Base-by-base conservation (phyloP, 2,888 invertebrate genomes). In the Axea sp. region DNA sequence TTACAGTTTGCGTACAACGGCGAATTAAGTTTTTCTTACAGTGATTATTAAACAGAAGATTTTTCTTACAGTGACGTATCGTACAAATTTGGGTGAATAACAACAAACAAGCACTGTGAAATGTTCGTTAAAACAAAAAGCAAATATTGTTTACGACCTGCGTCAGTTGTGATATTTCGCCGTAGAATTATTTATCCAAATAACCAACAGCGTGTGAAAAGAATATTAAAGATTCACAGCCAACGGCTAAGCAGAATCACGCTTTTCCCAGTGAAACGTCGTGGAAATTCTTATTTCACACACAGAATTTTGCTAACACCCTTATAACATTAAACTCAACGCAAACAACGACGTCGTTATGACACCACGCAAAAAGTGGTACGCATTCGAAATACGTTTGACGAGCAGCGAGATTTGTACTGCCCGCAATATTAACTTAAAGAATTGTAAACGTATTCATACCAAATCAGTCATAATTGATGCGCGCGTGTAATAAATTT, bases 181-280 rank as follows among this genome's bases (percentile, higher is more conserved):
- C n/a, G n/a, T n/a, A 75, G 67, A 67, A 75, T 76, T 45, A 41
- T 64, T 31, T 64, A 55, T 69, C 62, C 51, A 65, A 73, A 78
- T 78, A 76, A 75, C 73, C 73, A 72, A 73, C 72, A 65, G 73
- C 75, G 73, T 73, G 75, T 67, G 65, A 69, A 77, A 72, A 64
- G 64, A 73, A 76, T 72, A 65, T 55, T 65, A 72, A 67, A 53
- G 75, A 74, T 74, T 76, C 76, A 53, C 67, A 47, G 65, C 55
- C 53, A 5, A 6, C 19, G 64, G 39, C 49, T 15, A 51, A 39
- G 35, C 31, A 31, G 15, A 31, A 39, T 49, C 51, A 51, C 51
- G 45, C 43, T 53, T 64, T 51, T 64, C 64, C 26, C 12, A 8
- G 17, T 26, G 8, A 15, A 53, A 31, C 43, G 41, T 33, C 31